These are phyloP conservation scores for Rhagium mordax DNA, from an alignment of 2,888 invertebrate species.

Conservation along the genomic window DNA sequence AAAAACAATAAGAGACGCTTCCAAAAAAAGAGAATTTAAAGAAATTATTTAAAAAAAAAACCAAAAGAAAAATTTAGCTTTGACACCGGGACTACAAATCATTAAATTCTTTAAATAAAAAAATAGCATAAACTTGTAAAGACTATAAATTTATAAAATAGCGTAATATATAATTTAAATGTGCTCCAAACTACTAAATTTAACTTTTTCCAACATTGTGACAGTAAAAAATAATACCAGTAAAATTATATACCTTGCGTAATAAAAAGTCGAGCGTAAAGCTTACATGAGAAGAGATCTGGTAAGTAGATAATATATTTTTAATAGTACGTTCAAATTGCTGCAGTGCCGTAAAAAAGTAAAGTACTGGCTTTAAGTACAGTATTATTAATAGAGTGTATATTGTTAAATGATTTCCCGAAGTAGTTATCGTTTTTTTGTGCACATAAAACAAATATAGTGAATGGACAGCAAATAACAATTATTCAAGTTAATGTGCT, in stretches of 20 bases:
- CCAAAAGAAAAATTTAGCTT: no score
- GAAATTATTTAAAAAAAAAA: no score
- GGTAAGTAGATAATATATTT: constrained; percentile 27
- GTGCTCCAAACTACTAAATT: neutral
- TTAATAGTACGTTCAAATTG: constrained; percentile 30
- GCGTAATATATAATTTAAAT: neutral
- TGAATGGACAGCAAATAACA: constrained; percentile 50
- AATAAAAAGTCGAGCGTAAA: constrained; percentile 15
- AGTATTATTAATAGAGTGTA: constrained; percentile 40
- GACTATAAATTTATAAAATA: no score
- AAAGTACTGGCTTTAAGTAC: constrained; percentile 29
- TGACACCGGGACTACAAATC: no score
- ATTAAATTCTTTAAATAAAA: no score
- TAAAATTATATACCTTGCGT: neutral
- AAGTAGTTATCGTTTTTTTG: constrained; percentile 40
- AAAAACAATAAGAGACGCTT: no score
- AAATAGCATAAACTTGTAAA: neutral
- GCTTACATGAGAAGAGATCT: constrained; percentile 12
- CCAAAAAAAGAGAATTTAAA: no score
- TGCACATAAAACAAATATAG: constrained; percentile 36
- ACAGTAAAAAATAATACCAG: neutral
- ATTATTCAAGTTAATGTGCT: constrained; percentile 51
- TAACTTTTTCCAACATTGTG: neutral
- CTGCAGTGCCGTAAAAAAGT: constrained; percentile 22
- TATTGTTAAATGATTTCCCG: constrained; percentile 42